Evolutionary conservation across 1,140 invertebrate species (phyloP), one percentile per base, ranked within the genome.

Genomic region (Phthorimaea operculella): DNA sequence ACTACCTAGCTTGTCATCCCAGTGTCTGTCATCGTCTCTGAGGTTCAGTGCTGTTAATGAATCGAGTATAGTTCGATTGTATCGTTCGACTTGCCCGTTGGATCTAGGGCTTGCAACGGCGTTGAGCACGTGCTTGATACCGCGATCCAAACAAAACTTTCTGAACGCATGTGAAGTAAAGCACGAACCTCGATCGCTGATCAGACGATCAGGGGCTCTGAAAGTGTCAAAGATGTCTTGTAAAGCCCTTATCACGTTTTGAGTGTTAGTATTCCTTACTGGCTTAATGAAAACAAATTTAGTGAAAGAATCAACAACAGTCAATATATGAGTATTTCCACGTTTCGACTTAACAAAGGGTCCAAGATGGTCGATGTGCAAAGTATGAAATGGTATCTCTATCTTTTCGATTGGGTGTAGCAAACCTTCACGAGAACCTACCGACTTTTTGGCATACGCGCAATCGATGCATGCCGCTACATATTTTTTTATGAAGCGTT

Each of bases 51-150:
- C 44, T 47, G 44, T 17, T 4, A 47, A 17, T 14, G 16, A 47
- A 15, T 47, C 16, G 1, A 47, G 44, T 15, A 47, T 47, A 9
- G 44, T 47, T n/a, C 44, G 1, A 14, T 47, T 47, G n/a, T 47
- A 47, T 11, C 44, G 44, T 16, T 47, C 44, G 8, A 47, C 44
- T 16, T 47, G 44, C 11, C 44, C 44, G n/a, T 47, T 47, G 44
- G 44, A 47, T 15, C 44, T 47, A 11, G 44, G 44, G 16, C 44
- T 47, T 16, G 44, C 44, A n/a, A 47, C 44, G 11, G 44, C 44
- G 15, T 47, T 47, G 11, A 47, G 15, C 9, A 47, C 15, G 44
- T 47, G 44, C 15, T 47, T 47, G 4, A 47, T 47, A 2, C 44
- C 14, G 1, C 14, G 44, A 15, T 47, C 44, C 9, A 47, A 15